Evolutionary conservation across 2,113 vertebrate species (phyloP).

Genomic region (Lampris incognitus): DNA sequence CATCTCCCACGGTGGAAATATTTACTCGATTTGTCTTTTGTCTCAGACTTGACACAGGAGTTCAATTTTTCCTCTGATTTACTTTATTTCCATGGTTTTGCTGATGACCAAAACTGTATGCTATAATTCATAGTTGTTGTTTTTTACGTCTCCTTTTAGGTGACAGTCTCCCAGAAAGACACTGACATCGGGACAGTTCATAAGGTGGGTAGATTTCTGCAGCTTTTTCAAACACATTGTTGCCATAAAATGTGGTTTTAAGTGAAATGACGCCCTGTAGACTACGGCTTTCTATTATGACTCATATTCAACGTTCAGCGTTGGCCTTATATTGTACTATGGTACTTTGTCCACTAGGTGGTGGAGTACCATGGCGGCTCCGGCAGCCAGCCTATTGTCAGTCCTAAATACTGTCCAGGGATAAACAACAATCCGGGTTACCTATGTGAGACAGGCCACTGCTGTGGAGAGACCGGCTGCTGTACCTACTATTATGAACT

Average conservation of each 20-base stretch:
- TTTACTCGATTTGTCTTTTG: not conserved
- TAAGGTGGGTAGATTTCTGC: conserved; percentile 59
- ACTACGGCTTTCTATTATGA: not conserved
- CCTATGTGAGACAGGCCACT: conserved; percentile 95
- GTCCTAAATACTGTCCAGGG: conserved; percentile 88
- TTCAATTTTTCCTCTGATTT: conserved; percentile 10
- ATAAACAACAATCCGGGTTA: conserved; percentile 89
- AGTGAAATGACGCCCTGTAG: not conserved
- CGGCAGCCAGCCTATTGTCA: conserved; percentile 73
- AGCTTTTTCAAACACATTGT: not conserved
- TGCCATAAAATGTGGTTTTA: not conserved
- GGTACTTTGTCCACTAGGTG: conserved; percentile 72
- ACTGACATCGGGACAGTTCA: conserved; percentile 52
- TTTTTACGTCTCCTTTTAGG: conserved; percentile 61
- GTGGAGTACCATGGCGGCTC: conserved; percentile 73
- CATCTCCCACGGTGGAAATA: not conserved
- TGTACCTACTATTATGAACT: conserved; percentile 98
- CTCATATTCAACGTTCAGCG: no score
- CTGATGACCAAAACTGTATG: conserved; percentile 22
- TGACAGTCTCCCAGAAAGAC: conserved; percentile 63
- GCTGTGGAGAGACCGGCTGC: conserved; percentile 96
- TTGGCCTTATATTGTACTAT: conserved; percentile 17
- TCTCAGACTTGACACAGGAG: conserved; percentile 3
- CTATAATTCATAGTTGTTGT: conserved; percentile 5
- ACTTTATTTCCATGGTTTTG: not conserved